phyloP scores from a whole-genome alignment of 37 sponge, comb jelly and placozoan genomes.

The Bolinopsis microptera region DNA sequence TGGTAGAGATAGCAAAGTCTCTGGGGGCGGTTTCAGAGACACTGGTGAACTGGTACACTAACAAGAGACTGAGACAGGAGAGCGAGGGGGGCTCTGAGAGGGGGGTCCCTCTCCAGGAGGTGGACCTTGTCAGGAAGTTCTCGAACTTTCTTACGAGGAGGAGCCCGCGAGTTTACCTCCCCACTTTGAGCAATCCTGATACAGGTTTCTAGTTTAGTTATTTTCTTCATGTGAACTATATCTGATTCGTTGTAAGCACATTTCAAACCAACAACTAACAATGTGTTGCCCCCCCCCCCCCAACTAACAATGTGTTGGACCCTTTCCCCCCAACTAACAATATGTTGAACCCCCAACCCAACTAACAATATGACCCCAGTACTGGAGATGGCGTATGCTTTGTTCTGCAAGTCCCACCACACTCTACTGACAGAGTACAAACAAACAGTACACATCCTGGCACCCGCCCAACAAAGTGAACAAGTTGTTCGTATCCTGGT shows the following conservation, averaged over 20 bases:
- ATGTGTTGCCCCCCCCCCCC: too few relatives aligned
- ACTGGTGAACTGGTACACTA: conserved; percentile 2
- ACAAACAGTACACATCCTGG: not conserved
- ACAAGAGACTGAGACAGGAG: conserved; percentile 32
- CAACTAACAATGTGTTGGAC: too few relatives aligned
- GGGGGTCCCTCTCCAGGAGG: conserved; percentile 4
- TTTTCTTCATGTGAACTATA: too few relatives aligned
- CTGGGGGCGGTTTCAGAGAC: conserved; percentile 24
- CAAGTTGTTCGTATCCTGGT: not conserved
- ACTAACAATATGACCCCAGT: not conserved
- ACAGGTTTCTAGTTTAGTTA: not conserved
- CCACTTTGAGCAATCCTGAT: not conserved
- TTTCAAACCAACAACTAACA: too few relatives aligned
- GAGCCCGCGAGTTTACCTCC: conserved; percentile 25
- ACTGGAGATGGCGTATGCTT: not conserved
- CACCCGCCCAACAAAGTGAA: not conserved
- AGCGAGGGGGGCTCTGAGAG: not conserved
- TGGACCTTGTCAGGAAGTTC: conserved; percentile 55
- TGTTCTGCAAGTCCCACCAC: not conserved
- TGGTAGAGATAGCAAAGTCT: not conserved
- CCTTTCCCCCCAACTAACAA: not conserved
- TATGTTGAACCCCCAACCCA: not conserved
- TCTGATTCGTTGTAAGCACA: too few relatives aligned
- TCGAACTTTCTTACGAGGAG: conserved; percentile 1
- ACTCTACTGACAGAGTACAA: too few relatives aligned